Conservation (phyloP, 2,888 invertebrate species). For the Tenthredo distinguenda region DNA sequence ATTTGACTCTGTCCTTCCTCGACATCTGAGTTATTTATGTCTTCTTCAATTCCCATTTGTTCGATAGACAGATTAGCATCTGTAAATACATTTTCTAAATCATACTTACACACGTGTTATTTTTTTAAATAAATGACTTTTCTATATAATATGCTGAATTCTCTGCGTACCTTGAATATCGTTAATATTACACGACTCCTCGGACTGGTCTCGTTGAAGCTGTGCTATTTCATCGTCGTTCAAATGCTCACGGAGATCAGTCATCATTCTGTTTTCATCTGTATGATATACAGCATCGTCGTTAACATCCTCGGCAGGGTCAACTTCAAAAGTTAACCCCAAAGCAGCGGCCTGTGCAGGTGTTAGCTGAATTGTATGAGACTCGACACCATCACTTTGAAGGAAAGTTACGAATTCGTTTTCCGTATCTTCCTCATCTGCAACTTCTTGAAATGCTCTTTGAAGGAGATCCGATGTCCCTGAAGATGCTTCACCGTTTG, state of each 20-base stretch:
- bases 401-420: constrained; percentile 73
- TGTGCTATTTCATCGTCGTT: constrained; percentile 14
- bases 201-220: constrained; percentile 20
- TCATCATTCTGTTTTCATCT: constrained; percentile 60
- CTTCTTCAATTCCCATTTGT: constrained; percentile 8
- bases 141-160: not conserved
- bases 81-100: constrained; percentile 14
- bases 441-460: constrained; percentile 73
- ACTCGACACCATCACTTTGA: constrained; percentile 68
- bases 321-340: constrained; percentile 74
- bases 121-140: not conserved
- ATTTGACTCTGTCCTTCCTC: constrained; percentile 23
- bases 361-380: constrained; percentile 74
- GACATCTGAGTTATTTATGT: constrained; percentile 21
- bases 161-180: not conserved
- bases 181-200: constrained; percentile 33
- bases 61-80: constrained; percentile 26
- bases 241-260: constrained; percentile 47
- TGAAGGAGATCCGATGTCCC: constrained; percentile 71
- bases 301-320: constrained; percentile 61
- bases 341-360: constrained; percentile 75
- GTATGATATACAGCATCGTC: constrained; percentile 62
- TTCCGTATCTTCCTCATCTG: constrained; percentile 69
- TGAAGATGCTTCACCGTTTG: constrained; percentile 66
- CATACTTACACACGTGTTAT: not conserved